Evolutionary conservation across 2,888 invertebrate species (phyloP).

Genomic region (Mesopsocus fuscifrons): DNA sequence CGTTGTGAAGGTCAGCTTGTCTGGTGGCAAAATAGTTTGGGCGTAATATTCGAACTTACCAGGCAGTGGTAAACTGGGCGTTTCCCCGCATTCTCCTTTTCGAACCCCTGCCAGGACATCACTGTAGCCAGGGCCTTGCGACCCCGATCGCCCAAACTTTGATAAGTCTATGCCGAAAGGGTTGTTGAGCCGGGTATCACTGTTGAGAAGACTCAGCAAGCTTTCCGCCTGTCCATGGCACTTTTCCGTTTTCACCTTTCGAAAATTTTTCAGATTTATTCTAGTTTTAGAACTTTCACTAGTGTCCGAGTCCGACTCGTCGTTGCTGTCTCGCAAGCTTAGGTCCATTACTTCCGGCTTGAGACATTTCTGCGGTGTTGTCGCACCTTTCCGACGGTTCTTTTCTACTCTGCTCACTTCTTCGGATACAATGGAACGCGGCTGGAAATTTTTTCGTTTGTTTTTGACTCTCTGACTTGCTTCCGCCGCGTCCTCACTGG

Average conservation of each 20-base stretch:
- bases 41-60: background rate
- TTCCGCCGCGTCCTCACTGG: background rate
- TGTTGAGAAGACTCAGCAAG: constrained; percentile 2
- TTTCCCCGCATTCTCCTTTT: background rate
- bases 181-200: constrained; percentile 2
- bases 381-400: background rate
- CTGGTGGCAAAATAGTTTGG: too few species aligned
- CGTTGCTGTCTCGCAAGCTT: background rate
- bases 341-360: constrained; percentile 7
- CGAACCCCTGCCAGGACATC: too few species aligned
- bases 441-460: constrained; percentile 7
- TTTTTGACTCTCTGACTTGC: background rate
- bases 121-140: background rate
- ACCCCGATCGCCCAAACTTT: background rate
- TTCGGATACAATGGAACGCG: constrained; percentile 5
- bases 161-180: constrained; percentile 6
- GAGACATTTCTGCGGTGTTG: background rate
- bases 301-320: constrained; percentile 1
- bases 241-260: background rate
- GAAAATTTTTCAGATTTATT: constrained; percentile 2
- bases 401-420: background rate
- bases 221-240: background rate
- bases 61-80: background rate
- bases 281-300: constrained; percentile 3
- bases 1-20: too few species aligned